Conservation (phyloP, 2,113 vertebrate genomes). For the Chauna torquata region DNA sequence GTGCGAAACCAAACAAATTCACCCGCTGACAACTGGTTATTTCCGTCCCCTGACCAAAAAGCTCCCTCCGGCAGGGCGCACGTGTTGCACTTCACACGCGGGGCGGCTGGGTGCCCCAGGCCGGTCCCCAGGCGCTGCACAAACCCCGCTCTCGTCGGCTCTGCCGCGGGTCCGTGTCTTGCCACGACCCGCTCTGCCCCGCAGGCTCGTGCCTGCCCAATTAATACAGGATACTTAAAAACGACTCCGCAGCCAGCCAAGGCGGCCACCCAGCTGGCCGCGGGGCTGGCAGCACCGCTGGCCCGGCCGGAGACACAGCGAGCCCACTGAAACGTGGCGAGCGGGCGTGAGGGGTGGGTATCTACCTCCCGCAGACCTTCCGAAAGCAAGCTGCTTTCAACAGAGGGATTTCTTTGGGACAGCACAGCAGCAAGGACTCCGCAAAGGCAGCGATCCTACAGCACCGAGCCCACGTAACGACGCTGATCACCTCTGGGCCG, state of each 20-base stretch:
- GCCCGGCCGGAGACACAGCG: too few species aligned
- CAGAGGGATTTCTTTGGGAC: neutral
- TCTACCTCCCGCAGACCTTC: neutral
- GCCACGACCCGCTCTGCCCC: too few species aligned
- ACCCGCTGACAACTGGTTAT: neutral
- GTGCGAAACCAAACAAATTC: neutral
- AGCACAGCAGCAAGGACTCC: neutral
- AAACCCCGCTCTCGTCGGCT: too few species aligned
- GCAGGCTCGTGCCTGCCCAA: neutral
- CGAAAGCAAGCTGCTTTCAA: fast-evolving
- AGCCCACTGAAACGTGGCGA: too few species aligned
- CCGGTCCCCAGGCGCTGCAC: too few species aligned
- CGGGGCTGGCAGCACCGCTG: too few species aligned
- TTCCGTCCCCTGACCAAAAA: neutral
- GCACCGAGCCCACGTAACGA: neutral
- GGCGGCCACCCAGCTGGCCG: too few species aligned
- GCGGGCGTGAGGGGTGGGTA: too few species aligned
- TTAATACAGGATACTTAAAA: too few species aligned
- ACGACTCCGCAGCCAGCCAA: too few species aligned
- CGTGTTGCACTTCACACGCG: neutral
- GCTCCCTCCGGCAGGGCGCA: neutral
- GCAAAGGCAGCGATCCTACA: fast-evolving
- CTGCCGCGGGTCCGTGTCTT: too few species aligned
- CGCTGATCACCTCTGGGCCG: fast-evolving
- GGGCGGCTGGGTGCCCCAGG: neutral